Conservation (phyloP, 2,888 invertebrate genomes). For the Cephus nigrinus region DNA sequence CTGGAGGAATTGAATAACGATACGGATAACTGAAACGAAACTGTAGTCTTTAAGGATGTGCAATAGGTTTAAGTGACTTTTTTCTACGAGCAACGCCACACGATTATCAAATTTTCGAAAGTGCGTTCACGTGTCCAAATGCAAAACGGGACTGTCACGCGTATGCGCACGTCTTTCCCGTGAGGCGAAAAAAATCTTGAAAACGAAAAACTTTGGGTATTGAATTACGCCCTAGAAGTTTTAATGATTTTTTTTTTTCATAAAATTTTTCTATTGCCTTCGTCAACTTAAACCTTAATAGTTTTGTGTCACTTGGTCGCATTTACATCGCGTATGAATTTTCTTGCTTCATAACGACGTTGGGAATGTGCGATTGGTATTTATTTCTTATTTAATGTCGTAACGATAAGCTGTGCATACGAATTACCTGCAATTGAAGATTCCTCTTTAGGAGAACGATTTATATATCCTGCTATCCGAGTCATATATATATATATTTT, state of each 20-base stretch:
- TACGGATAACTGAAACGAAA: not conserved
- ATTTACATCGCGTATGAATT: not conserved
- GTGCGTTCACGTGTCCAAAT: not conserved
- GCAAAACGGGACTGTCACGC: not conserved
- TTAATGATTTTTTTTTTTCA: not conserved
- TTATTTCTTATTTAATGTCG: slow-evolving; percentile 2
- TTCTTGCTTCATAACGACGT: not conserved
- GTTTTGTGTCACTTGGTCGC: not conserved
- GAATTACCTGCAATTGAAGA: not conserved
- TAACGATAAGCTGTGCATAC: not conserved
- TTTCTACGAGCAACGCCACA: not conserved
- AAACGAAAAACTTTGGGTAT: not conserved
- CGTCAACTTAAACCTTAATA: not conserved
- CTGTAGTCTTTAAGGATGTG: slow-evolving; percentile 37
- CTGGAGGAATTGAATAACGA: slow-evolving; percentile 40
- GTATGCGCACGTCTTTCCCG: not conserved
- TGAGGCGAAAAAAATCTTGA: not conserved
- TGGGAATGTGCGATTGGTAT: slow-evolving; percentile 1
- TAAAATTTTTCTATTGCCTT: not conserved
- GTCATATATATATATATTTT: not conserved
- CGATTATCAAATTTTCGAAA: not conserved
- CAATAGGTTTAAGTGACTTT: slow-evolving; percentile 33
- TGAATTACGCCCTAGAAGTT: not conserved
- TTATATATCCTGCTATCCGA: not conserved
- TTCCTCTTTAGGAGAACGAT: not conserved